Evolutionary conservation across 2,113 vertebrate genomes (phyloP), one percentile per base, ranked within the genome.

Genomic region (Platysternon megacephalum): DNA sequence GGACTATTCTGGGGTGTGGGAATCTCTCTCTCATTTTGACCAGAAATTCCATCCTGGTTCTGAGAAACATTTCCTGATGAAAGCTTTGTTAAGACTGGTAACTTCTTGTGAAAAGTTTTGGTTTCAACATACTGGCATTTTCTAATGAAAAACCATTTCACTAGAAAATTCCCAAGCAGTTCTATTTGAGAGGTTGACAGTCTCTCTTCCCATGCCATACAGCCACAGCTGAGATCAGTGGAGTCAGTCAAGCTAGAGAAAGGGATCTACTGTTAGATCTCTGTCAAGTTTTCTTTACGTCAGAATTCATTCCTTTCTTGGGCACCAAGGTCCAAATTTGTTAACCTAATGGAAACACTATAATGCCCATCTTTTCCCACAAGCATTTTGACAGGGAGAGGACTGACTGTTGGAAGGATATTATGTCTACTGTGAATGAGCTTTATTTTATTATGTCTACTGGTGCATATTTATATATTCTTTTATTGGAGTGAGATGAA

Each of bases 261-360:
- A 87, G 76, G 3, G 21, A 21, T 13, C 72, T 13, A 44, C 39
- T 76, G n/a, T 5, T 22, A 89, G 79, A 29, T 56, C 93, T 86
- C 48, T 89, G 42, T 24, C 9, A 79, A 11, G 79, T 90, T 90
- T 90, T 32, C 17, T 82, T 84, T 68, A 22, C 26, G 48, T 88
- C 86, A 68, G 12, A 90, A 90, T 79, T 88, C 51, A 13, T 51
- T 87, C 91, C 1, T 16, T 74, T 89, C 22, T 14, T 35, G 4
- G 51, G 82, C 19, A 74, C 5, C n/a, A 90, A 85, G 65, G 0
- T 3, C 1, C 35, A 12, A 5, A 2, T 2, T 44, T 76, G 39
- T 76, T 76, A 24, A 76, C 42, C 10, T 26, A 76, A 12, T 79
- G 65, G 16, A 95, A 92, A 93, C 52, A 6, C 11, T 53, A 5